phyloP scores from a whole-genome alignment of 2,888 invertebrate species.

The Hypomecis atomaria region DNA sequence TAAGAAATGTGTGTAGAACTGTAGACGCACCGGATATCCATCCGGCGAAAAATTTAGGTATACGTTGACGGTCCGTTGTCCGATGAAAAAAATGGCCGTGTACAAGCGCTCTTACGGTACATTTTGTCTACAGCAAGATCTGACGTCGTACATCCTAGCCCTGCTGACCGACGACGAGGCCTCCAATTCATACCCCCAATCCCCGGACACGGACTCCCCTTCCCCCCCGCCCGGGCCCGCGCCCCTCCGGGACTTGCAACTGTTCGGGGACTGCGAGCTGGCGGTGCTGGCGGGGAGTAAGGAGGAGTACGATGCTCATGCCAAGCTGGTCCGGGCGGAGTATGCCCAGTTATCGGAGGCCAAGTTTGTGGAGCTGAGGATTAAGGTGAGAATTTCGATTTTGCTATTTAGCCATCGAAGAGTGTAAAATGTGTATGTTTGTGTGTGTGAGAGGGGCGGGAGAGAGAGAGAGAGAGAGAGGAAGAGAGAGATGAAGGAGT shows the following conservation, averaged over 20 bases:
- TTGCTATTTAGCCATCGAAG: too few relatives aligned
- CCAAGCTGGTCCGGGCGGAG: constrained; percentile 71
- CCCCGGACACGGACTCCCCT: constrained; percentile 27
- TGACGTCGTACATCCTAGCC: constrained; percentile 72
- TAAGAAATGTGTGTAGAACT: too few relatives aligned
- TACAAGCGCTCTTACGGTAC: too few relatives aligned
- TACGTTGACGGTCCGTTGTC: too few relatives aligned
- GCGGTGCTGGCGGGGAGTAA: constrained; percentile 69
- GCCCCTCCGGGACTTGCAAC: constrained; percentile 65
- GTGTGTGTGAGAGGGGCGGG: too few relatives aligned
- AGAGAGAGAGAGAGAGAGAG: too few relatives aligned
- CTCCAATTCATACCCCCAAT: constrained; percentile 52
- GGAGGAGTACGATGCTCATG: constrained; percentile 72
- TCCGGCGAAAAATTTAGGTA: too few relatives aligned
- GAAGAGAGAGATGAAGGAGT: too few relatives aligned
- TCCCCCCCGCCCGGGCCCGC: constrained; percentile 46
- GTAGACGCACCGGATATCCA: too few relatives aligned
- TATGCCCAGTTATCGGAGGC: constrained; percentile 63
- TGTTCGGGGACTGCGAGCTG: constrained; percentile 77
- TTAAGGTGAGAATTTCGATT: too few relatives aligned
- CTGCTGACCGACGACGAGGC: constrained; percentile 76
- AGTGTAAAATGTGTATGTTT: too few relatives aligned
- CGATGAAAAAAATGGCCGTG: too few relatives aligned
- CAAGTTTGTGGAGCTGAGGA: constrained; percentile 67
- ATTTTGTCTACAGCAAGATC: constrained; percentile 62